Base-by-base conservation (phyloP, 2,113 vertebrate genomes). In the Eulemur rufifrons region DNA sequence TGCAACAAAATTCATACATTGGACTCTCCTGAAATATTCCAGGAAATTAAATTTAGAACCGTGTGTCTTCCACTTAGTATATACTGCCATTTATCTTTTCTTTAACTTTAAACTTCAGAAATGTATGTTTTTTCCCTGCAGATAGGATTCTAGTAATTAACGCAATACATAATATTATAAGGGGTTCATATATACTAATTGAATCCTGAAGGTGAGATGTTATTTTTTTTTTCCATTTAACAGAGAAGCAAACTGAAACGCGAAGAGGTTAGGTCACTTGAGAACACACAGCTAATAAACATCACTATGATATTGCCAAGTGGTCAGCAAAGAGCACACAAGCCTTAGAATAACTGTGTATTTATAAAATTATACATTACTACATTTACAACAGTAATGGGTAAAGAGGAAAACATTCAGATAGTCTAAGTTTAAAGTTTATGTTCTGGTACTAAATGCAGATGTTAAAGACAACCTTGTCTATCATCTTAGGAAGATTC, bases 1-100 rank as follows among this genome's bases (percentile, higher is more conserved):
- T 68, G 17, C 81, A 90, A 59, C 45, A 89, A 92, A 97, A 85
- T 94, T 47, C 61, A 3, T 59, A 81, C 2, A 78, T 66, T 90
- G 32, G 61, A 54, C 13, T 76, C 5, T 47, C 10, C 37, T 64
- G 10, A 91, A 95, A 63, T 74, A 50, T 84, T 86, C 14, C 23
- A 27, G 39, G 15, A 84, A 84, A 91, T 94, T 78, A 92, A 91
- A 83, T 77, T 96, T 54, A 85, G 39, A 71, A 64, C 2, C 34
- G 29, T 25, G 1, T 52, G 3, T 83, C n/a, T 91, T 86, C 59
- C 7, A 32, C 32, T 86, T 92, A 80, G 34, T 27, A 18, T 27
- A 34, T 6, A n/a, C 2, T 68, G 18, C 14, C 18, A 13, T 74
- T 93, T 61, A 29, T 18, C 54, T 13, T 59, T 13, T 56, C 52